A percentile compares a stretch with the other conserved stretches of the same genome.
phyloP scores from a whole-genome alignment of 2,797 vertebrate genomes.

The Anabas testudineus region DNA sequence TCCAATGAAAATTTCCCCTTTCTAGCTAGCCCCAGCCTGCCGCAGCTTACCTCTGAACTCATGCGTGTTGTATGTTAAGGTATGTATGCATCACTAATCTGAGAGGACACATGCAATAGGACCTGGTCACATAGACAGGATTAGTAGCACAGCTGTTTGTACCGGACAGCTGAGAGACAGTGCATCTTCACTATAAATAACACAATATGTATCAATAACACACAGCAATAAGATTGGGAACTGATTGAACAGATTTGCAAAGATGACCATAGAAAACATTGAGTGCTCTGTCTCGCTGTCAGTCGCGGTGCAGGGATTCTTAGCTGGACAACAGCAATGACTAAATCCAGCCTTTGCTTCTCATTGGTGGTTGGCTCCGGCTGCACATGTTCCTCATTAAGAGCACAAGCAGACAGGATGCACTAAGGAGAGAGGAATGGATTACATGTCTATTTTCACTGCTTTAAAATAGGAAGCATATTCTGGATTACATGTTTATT shows the following conservation, averaged over 20 bases:
- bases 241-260: slow-evolving; percentile 14
- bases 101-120: slow-evolving; percentile 59
- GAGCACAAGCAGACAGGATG: slow-evolving; percentile 72
- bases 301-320: slow-evolving; percentile 43
- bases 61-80: slow-evolving; percentile 71
- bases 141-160: slow-evolving; percentile 66
- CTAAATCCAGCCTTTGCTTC: slow-evolving; percentile 66
- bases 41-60: slow-evolving; percentile 62
- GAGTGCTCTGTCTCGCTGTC: slow-evolving; percentile 56
- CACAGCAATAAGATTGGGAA: slow-evolving; percentile 22
- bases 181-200: slow-evolving; percentile 60
- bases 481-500: slow-evolving; percentile 62
- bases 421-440: slow-evolving; percentile 67
- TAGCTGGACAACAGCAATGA: slow-evolving; percentile 63
- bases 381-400: slow-evolving; percentile 84
- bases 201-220: slow-evolving; percentile 30
- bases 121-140: slow-evolving; percentile 70
- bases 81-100: slow-evolving; percentile 73
- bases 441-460: slow-evolving; percentile 62
- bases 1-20: slow-evolving; percentile 67
- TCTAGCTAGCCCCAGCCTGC: slow-evolving; percentile 59
- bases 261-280: slow-evolving; percentile 38
- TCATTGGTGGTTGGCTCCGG: slow-evolving; percentile 75
- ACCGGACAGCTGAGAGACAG: slow-evolving; percentile 48
- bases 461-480: not conserved